A percentile compares a stretch with the other conserved stretches of the same genome.
phyloP scores from a whole-genome alignment of 2,113 vertebrate species.

The Terrapene triunguis region DNA sequence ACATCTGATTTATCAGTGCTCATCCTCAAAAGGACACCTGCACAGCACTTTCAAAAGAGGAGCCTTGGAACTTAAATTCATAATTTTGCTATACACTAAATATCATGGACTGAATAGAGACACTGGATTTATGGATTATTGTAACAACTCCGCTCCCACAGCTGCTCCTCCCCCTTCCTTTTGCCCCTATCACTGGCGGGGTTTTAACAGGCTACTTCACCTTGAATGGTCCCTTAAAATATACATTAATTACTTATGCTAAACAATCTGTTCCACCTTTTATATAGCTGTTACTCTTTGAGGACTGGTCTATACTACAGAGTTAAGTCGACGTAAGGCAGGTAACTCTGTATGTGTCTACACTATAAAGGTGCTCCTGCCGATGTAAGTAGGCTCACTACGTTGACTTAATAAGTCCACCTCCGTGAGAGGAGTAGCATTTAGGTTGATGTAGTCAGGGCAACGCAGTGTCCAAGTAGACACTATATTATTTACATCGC shows the following conservation, averaged over 20 bases:
- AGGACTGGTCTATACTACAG: not conserved
- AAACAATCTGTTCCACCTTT: not conserved
- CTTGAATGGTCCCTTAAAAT: not conserved
- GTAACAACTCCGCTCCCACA: not conserved
- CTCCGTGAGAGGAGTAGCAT: not conserved
- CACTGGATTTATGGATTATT: not conserved
- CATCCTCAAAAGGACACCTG: not conserved
- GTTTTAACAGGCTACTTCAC: not conserved
- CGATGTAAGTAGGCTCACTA: no score
- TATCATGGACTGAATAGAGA: not conserved
- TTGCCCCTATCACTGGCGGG: not conserved
- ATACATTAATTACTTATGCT: not conserved
- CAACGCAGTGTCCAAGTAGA: not conserved
- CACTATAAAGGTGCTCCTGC: not conserved
- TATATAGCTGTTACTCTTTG: not conserved
- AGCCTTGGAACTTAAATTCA: not conserved
- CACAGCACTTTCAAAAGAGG: not conserved
- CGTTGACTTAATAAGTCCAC: no score
- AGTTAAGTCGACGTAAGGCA: not conserved
- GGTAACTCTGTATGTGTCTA: not conserved
- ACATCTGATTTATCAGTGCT: not conserved
- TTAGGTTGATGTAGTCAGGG: not conserved
- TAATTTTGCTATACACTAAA: not conserved
- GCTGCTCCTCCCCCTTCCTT: not conserved
- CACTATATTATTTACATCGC: not conserved